A percentile compares a stretch with the other conserved stretches of the same genome.
phyloP scores from a whole-genome alignment of 2,888 invertebrate genomes.

The Agrochola macilenta region DNA sequence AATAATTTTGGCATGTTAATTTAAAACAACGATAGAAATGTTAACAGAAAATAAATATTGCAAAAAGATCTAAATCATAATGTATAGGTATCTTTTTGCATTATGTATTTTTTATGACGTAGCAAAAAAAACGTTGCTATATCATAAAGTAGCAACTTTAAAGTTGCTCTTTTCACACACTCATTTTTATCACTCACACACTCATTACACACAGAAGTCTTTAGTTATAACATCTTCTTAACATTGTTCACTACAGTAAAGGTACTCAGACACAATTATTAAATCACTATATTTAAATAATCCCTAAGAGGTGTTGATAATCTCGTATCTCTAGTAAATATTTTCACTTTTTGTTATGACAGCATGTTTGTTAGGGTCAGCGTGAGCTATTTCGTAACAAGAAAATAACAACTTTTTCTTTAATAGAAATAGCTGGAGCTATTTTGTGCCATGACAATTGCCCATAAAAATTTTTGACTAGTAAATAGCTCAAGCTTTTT shows the following conservation, averaged over 20 bases:
- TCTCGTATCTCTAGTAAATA: constrained; percentile 14
- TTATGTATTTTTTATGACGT: no score
- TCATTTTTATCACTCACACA: not conserved
- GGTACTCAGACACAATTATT: constrained; percentile 31
- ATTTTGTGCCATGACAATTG: not conserved
- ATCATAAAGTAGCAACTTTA: not conserved
- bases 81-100: no score
- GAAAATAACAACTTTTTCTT: not conserved
- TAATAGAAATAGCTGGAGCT: not conserved
- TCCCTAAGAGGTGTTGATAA: constrained; percentile 33
- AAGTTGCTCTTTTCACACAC: not conserved
- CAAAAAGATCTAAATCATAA: not conserved
- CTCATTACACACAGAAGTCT: constrained; percentile 16
- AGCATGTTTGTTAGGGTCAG: not conserved
- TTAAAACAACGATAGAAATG: not conserved
- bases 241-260: constrained; percentile 32
- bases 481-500: not conserved
- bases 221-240: constrained; percentile 9
- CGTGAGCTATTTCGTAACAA: not conserved
- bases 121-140: no score
- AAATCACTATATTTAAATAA: constrained; percentile 42
- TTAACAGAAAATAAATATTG: not conserved
- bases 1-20: not conserved
- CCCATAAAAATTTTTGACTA: no score
- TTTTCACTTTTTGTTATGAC: not conserved